Conservation (phyloP, 2,888 invertebrate species). For the Resseliella maxima region DNA sequence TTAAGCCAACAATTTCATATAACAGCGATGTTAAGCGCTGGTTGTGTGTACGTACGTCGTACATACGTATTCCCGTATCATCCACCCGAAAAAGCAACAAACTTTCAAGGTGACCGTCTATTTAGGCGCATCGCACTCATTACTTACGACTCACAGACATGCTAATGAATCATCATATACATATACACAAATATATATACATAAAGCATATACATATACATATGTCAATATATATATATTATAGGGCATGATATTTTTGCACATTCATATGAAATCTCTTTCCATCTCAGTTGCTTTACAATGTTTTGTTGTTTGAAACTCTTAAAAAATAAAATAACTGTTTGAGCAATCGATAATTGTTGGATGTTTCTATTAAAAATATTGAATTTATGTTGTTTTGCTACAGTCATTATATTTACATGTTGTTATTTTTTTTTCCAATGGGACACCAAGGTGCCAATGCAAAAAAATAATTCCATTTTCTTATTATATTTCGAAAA, state of each 20-base stretch:
- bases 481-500: no score
- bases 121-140: slow-evolving; percentile 56
- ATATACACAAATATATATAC: no score
- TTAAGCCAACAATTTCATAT: slow-evolving; percentile 17
- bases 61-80: neutral
- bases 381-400: neutral
- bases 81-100: slow-evolving; percentile 35
- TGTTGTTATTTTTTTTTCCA: neutral
- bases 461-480: no score
- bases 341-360: neutral
- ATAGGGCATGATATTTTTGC: slow-evolving; percentile 17
- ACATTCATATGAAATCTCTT: neutral
- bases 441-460: neutral
- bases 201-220: neutral
- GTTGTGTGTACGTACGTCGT: neutral
- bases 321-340: neutral
- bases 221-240: neutral
- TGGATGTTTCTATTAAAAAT: neutral
- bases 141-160: slow-evolving; percentile 55
- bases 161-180: slow-evolving; percentile 54
- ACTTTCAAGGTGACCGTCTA: slow-evolving; percentile 55
- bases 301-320: neutral
- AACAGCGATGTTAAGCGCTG: neutral
- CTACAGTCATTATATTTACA: neutral
- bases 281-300: neutral